Conservation (phyloP, 2,113 vertebrate species). For the Columbina picui region DNA sequence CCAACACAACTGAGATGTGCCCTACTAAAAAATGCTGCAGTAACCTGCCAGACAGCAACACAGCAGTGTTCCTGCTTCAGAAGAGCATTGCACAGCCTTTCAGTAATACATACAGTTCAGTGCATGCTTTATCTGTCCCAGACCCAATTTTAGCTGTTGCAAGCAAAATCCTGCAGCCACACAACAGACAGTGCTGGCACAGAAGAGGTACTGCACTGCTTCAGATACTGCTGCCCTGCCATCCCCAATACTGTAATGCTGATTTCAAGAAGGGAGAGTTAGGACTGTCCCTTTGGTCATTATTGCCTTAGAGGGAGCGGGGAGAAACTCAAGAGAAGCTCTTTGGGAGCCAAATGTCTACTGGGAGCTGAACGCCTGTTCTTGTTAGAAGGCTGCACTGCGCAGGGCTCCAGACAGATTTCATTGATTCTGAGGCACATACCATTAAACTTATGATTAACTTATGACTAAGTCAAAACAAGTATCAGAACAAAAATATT, state of each 20-base stretch:
- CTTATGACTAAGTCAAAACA: constrained; percentile 51
- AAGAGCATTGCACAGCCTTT: not conserved
- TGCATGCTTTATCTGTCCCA: not conserved
- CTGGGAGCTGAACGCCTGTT: constrained; percentile 13
- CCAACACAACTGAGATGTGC: not conserved
- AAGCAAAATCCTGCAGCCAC: not conserved
- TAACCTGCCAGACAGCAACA: not conserved
- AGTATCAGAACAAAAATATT: constrained; percentile 67
- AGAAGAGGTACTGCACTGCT: not conserved
- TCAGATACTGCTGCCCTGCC: not conserved
- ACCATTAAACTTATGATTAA: constrained; percentile 52
- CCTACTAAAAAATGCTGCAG: not conserved
- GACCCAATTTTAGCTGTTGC: not conserved
- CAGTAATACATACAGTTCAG: constrained; percentile 2
- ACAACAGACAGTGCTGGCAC: not conserved
- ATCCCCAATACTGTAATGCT: constrained; percentile 17
- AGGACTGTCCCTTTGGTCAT: constrained; percentile 38
- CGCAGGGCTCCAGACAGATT: constrained; percentile 51
- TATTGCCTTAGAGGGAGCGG: constrained; percentile 53
- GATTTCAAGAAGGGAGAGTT: constrained; percentile 17
- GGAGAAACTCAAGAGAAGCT: constrained; percentile 16
- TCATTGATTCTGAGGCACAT: constrained; percentile 62
- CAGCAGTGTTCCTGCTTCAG: not conserved
- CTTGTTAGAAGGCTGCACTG: constrained; percentile 48
- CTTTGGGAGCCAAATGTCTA: constrained; percentile 12